Evolutionary conservation across 2,888 invertebrate species (phyloP), one percentile per base, ranked within the genome.

Genomic region (Melinaea marsaeus): DNA sequence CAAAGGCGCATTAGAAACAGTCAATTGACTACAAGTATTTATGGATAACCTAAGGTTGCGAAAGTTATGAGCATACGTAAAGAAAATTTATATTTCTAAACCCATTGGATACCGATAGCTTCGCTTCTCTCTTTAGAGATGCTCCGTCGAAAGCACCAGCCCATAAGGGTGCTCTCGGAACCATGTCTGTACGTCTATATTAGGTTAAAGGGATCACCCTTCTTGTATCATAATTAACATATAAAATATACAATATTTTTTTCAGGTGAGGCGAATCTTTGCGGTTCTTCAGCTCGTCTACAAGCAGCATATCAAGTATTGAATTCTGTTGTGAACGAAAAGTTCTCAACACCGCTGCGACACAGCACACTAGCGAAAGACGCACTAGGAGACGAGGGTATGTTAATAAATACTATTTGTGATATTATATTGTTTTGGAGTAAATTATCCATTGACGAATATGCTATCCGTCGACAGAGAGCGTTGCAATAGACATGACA

Each of bases 231-330:
- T 22, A 4, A 32, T 22, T 51, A 32, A 4, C 22, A 13, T 22
- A 22, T 51, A 51, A 51, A 32, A 51, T 51, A 32, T 48, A 13
- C 13, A 37, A 48, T 57, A 42, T 47, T 7, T 55, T 48, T 60
- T 78, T 11, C 75, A 92, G 94, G 91, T 58, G 92, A 92, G 73
- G 74, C 93, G 6, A 93, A 92, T 13, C 71, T 94, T 2, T 93
- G 93, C 65, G 93, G 93, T 0, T 94, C 95, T 0, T 92, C 93
- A 74, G 91, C 94, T 6, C 93, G 94, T 64, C 80, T 95, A 63
- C 86, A 92, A 74, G 88, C 93, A 0, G 92, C 93, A 0, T 78
- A 74, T 45, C 84, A 92, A 51, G 91, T 94, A 2, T 58, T 74
- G 0, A 2, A 47, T 3, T 85, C 88, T 13, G 61, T 86, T 32